phyloP scores from a whole-genome alignment of 2,888 invertebrate genomes.

The Frankliniella intonsa region DNA sequence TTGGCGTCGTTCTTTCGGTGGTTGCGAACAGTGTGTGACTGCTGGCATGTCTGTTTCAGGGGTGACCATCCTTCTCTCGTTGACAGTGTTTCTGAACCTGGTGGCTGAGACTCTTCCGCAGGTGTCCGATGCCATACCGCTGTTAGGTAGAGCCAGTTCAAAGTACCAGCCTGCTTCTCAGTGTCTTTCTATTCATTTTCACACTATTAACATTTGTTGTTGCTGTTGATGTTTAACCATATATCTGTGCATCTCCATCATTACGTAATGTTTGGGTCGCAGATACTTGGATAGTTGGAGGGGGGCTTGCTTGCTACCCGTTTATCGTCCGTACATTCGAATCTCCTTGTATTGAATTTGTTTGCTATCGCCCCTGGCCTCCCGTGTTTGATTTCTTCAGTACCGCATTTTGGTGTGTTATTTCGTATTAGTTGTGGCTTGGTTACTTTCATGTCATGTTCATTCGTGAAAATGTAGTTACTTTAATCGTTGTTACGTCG shows the following conservation, averaged over 20 bases:
- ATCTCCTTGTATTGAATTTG: not conserved
- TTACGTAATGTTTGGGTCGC: conserved; percentile 13
- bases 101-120: conserved; percentile 98
- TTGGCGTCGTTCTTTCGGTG: not conserved
- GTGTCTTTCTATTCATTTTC: conserved; percentile 24
- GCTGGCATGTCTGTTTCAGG: conserved; percentile 64
- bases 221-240: conserved; percentile 32
- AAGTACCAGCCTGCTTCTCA: conserved; percentile 27
- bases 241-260: conserved; percentile 31
- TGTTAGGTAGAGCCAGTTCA: conserved; percentile 69
- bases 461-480: not conserved
- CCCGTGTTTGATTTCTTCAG: conserved; percentile 16
- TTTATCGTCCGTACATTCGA: not conserved
- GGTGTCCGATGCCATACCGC: conserved; percentile 98
- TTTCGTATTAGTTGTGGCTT: conserved; percentile 19
- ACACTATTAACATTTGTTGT: conserved; percentile 31
- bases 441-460: not conserved
- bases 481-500: not conserved
- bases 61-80: conserved; percentile 97
- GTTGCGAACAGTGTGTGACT: conserved; percentile 23
- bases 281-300: conserved; percentile 26
- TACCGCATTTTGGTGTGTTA: conserved; percentile 14
- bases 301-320: conserved; percentile 7
- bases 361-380: not conserved
- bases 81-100: conserved; percentile 98